phyloP scores from a whole-genome alignment of 1,140 invertebrate species.

The Plectrocnemia conspersa region DNA sequence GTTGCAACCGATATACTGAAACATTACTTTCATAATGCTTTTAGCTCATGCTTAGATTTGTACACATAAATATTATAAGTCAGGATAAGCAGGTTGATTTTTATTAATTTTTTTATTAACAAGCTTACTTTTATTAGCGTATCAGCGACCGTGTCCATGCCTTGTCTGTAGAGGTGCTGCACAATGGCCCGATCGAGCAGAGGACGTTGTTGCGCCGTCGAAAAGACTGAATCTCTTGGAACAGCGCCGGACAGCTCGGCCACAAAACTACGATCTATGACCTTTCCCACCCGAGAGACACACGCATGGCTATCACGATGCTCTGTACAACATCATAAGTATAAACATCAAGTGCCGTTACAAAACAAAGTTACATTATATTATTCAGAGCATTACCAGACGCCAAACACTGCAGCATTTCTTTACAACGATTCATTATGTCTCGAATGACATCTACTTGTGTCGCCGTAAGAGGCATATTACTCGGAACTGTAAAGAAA shows the following conservation, averaged over 20 bases:
- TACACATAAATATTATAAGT: no score
- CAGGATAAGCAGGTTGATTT: no score
- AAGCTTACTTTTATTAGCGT: conserved; percentile 61
- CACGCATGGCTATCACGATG: conserved; percentile 76
- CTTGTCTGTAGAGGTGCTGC: conserved; percentile 93
- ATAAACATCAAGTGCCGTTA: not conserved
- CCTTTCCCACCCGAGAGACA: conserved; percentile 95
- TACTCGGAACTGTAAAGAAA: conserved; percentile 55
- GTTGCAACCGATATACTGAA: no score
- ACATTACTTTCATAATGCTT: no score
- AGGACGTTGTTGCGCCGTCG: conserved; percentile 69
- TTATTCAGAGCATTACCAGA: conserved; percentile 52
- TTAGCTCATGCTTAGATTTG: no score
- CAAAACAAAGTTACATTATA: not conserved
- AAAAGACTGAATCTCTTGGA: conserved; percentile 80
- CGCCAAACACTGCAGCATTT: conserved; percentile 69
- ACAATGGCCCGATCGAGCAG: conserved; percentile 93
- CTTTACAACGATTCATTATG: conserved; percentile 66
- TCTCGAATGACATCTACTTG: conserved; percentile 66
- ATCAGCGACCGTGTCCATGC: conserved; percentile 84
- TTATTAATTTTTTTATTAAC: not conserved
- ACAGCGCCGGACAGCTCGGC: conserved; percentile 85
- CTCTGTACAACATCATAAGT: conserved; percentile 36
- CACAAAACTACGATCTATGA: conserved; percentile 92
- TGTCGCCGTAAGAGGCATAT: conserved; percentile 59